A percentile compares a stretch with the other conserved stretches of the same genome.
Conservation (phyloP, 1,140 invertebrate species). For the Penaeus chinensis region DNA sequence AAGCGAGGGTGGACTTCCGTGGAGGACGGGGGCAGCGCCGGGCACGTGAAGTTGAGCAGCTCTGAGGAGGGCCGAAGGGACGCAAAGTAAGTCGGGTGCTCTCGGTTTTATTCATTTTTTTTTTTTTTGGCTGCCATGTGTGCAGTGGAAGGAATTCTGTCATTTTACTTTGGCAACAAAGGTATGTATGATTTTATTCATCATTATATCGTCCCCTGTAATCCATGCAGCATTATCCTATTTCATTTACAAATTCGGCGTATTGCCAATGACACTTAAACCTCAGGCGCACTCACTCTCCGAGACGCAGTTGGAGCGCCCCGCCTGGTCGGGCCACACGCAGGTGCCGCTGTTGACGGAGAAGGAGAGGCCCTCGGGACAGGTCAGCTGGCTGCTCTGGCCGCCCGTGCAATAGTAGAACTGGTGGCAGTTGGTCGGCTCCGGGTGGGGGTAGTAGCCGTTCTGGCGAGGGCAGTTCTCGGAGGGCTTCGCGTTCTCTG, state of each 20-base stretch:
- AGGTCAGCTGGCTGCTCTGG: constrained; percentile 81
- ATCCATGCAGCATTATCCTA: too few species aligned
- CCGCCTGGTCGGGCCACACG: constrained; percentile 87
- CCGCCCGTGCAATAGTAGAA: constrained; percentile 92
- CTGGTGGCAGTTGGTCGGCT: constrained; percentile 81
- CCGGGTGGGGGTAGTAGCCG: constrained; percentile 89
- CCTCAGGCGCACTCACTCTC: constrained; percentile 64
- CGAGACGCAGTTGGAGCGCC: constrained; percentile 77
- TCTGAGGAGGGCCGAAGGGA: constrained; percentile 60
- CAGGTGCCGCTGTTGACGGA: constrained; percentile 88
- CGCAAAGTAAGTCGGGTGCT: too few species aligned
- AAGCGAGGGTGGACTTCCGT: constrained; percentile 86
- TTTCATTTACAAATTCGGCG: too few species aligned
- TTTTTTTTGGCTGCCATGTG: too few species aligned
- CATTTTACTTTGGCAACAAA: too few species aligned
- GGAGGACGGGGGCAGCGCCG: constrained; percentile 70
- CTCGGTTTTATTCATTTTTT: too few species aligned
- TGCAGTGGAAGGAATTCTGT: too few species aligned
- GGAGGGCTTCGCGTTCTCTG: background rate
- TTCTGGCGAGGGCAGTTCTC: constrained; percentile 81
- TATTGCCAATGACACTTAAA: too few species aligned
- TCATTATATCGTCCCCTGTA: too few species aligned
- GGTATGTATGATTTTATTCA: too few species aligned
- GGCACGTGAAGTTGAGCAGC: constrained; percentile 66
- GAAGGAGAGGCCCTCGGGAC: constrained; percentile 87